Conservation (phyloP, 2,797 vertebrate species). For the Rhabdomys pumilio region DNA sequence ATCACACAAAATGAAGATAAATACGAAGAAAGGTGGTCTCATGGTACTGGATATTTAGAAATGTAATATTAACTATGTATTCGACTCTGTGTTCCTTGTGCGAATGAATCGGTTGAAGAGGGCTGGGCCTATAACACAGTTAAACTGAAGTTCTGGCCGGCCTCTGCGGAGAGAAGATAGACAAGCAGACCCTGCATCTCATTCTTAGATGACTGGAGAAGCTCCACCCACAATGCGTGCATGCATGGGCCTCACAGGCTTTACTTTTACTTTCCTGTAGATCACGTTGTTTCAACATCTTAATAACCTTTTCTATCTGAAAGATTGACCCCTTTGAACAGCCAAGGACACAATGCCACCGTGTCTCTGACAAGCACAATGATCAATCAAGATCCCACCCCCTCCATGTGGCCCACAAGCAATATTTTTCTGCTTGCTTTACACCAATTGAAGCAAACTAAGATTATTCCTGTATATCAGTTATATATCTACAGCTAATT, state of each 20-base stretch:
- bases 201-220: slow-evolving; percentile 49
- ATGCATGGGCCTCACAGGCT: background rate
- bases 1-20: background rate
- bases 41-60: slow-evolving; percentile 83
- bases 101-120: slow-evolving; percentile 83
- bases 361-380: background rate
- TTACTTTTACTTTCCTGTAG: background rate
- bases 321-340: background rate
- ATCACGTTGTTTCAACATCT: background rate
- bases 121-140: slow-evolving; percentile 81
- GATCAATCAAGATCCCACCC: background rate
- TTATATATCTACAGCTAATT: background rate
- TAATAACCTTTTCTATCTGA: background rate
- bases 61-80: slow-evolving; percentile 74
- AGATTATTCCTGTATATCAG: background rate
- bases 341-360: background rate
- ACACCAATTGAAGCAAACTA: background rate
- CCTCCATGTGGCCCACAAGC: background rate
- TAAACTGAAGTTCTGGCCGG: slow-evolving; percentile 77
- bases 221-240: background rate
- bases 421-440: background rate
- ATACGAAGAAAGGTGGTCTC: slow-evolving; percentile 4
- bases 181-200: slow-evolving; percentile 69
- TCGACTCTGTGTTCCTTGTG: slow-evolving; percentile 81
- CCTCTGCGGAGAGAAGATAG: slow-evolving; percentile 83